These are phyloP conservation scores for Hydrotaea cyrtoneurina DNA, from an alignment of 2,888 invertebrate species.

Conservation along the genomic window DNA sequence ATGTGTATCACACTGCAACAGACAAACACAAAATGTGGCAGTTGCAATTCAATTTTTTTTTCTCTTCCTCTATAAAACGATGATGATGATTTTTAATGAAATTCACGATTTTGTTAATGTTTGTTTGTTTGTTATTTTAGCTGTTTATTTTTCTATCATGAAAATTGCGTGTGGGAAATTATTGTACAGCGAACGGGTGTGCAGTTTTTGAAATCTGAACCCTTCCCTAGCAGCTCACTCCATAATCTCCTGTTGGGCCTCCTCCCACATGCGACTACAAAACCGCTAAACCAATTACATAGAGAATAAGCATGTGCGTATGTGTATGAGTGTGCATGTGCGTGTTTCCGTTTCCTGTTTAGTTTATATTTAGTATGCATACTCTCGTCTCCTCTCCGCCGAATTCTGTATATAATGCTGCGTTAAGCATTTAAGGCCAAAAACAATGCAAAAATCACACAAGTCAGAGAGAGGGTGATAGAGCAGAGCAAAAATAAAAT, in stretches of 20 bases:
- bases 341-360: conserved; percentile 29
- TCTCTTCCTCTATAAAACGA: conserved; percentile 40
- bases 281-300: conserved; percentile 37
- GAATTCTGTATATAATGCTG: conserved; percentile 4
- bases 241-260: neutral
- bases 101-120: conserved; percentile 66
- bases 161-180: conserved; percentile 12
- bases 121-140: conserved; percentile 62
- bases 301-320: neutral
- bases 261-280: neutral
- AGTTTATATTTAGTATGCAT: conserved; percentile 18
- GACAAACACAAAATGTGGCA: conserved; percentile 36
- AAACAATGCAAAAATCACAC: conserved; percentile 25
- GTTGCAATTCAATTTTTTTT: conserved; percentile 8
- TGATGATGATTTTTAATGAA: conserved; percentile 67
- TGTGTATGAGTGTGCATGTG: neutral
- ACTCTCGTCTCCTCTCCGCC: neutral
- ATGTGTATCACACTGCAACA: neutral
- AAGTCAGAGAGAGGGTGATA: neutral
- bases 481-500: neutral
- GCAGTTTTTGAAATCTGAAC: conserved; percentile 54
- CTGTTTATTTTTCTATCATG: conserved; percentile 37
- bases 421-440: neutral
- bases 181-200: conserved; percentile 4
- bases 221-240: conserved; percentile 39